Evolutionary conservation across 1,140 invertebrate species (phyloP), one percentile per base, ranked within the genome.

Genomic region (Diorhabda carinulata): DNA sequence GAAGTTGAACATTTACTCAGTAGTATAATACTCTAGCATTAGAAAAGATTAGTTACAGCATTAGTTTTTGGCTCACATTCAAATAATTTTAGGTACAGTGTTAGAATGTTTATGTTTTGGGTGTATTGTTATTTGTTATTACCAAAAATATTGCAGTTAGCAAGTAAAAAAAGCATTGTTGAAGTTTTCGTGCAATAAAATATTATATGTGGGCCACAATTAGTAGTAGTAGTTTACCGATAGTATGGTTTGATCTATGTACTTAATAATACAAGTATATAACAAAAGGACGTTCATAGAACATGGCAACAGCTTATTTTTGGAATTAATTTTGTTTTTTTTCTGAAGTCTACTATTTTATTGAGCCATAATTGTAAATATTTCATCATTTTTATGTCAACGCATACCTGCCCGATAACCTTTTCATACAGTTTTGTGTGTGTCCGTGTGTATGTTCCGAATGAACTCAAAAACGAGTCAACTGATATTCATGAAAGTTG

Each of bases 171-270:
- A 63, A 63, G 42, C 61, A 9, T 63, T 63, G 61, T 63, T 63
- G 61, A 63, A 63, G 61, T 63, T 63, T 63, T 63, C 45, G 41
- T 63, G 61, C 61, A 63, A 63, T 63, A 63, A 63, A 43, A 63
- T 63, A 45, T 63, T 43, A 44, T 42, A 47, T 63, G 61, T 63
- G 61, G 61, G 61, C 61, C 61, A 63, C 61, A 63, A 43, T 62
- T 52, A 52, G 47, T 4, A 52, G 47, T 52, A 52, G 47, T 52
- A 52, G 47, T 52, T 4, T 6, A 52, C 47, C 6, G 47, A 52
- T 52, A 52, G 47, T 52, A 52, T 52, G n/a, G 47, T 52, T 52
- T 52, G 47, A 52, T 52, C 47, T 52, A 3, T 52, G n/a, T 52
- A 52, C 8, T 52, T 8, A 8, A 52, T 52, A 52, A 8, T 52